A percentile compares a stretch with the other conserved stretches of the same genome.
Conservation (phyloP, 1,140 invertebrate genomes). For the Leptonema lineaticorne region DNA sequence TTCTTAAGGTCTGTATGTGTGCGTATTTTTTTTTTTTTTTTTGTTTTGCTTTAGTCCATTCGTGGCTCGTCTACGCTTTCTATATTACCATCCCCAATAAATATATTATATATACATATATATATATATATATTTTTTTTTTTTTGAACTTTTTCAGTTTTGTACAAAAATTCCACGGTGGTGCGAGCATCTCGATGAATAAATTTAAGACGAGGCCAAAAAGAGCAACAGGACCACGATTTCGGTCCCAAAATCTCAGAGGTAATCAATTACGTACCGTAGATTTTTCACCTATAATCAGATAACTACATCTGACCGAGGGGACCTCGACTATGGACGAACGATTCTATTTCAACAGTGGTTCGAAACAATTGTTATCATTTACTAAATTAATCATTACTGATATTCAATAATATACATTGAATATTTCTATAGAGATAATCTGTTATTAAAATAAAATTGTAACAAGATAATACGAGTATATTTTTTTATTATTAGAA, state of each 20-base stretch:
- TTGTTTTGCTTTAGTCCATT: not conserved
- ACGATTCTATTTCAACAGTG: conserved; percentile 3
- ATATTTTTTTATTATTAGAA: too few species aligned
- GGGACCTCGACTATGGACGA: not conserved
- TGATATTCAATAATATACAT: too few species aligned
- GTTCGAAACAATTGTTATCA: conserved; percentile 5
- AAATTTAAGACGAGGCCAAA: conserved; percentile 17
- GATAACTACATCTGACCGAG: conserved; percentile 34
- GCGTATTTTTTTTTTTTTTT: not conserved
- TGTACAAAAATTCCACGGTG: conserved; percentile 8
- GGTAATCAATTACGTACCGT: conserved; percentile 38
- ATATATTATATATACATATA: too few species aligned
- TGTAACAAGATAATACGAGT: too few species aligned
- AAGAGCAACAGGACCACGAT: not conserved
- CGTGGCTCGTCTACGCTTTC: not conserved
- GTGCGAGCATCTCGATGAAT: conserved; percentile 10
- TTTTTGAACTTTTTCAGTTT: conserved; percentile 5
- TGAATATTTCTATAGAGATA: too few species aligned
- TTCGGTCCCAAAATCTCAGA: conserved; percentile 26
- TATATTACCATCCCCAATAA: too few species aligned
- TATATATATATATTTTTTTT: too few species aligned
- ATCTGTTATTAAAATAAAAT: too few species aligned
- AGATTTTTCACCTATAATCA: conserved; percentile 40
- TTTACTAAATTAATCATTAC: too few species aligned
- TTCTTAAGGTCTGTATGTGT: too few species aligned